Conservation (phyloP, 2,888 invertebrate species). For the Leptinotarsa juncta region DNA sequence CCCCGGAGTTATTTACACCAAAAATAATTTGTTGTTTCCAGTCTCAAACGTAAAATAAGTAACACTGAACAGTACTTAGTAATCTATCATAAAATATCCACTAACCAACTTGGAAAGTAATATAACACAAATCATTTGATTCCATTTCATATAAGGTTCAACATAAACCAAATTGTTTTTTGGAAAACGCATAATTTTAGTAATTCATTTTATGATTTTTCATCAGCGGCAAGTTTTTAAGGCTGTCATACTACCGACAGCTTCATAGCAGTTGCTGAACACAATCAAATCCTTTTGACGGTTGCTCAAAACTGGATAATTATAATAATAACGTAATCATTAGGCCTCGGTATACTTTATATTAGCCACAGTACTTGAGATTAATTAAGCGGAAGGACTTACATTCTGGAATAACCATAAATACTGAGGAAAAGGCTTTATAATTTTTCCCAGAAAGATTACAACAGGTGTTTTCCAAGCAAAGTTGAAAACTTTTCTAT, state of each 20-base stretch:
- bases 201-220: background rate
- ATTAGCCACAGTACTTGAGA: background rate
- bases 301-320: background rate
- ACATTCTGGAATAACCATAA: constrained; percentile 14
- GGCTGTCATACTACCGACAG: background rate
- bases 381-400: constrained; percentile 12
- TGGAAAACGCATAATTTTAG: too few relatives aligned
- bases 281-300: background rate
- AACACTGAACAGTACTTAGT: too few relatives aligned
- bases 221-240: background rate
- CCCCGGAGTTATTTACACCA: too few relatives aligned
- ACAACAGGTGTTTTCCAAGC: constrained; percentile 46
- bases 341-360: constrained; percentile 1
- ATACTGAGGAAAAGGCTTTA: constrained; percentile 28
- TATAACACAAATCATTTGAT: too few relatives aligned
- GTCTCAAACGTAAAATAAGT: too few relatives aligned
- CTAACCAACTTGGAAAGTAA: too few relatives aligned
- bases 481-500: constrained; percentile 43
- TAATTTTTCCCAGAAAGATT: constrained; percentile 40
- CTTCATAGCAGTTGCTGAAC: background rate
- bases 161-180: too few relatives aligned
- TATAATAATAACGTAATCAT: background rate
- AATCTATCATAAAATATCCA: too few relatives aligned
- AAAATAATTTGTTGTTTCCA: too few relatives aligned
- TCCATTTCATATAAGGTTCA: too few relatives aligned